Evolutionary conservation across 64 coral and sea anemone genomes (phyloP), one percentile per base, ranked within the genome.

Genomic region (Hydrozoanthus tunicans): DNA sequence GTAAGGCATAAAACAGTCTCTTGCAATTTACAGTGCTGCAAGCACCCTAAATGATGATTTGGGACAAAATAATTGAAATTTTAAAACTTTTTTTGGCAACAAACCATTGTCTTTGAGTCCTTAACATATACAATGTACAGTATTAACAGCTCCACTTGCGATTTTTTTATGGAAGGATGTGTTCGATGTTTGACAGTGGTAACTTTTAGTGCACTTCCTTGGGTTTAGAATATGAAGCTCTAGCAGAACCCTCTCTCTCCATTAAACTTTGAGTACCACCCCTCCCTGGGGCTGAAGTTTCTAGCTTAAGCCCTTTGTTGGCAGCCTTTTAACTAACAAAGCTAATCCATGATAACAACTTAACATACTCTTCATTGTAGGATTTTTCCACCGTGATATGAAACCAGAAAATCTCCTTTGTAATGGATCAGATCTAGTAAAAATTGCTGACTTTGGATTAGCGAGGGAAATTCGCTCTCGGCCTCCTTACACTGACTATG

Each of bases 391-490:
- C 67, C 97, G 97, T 59, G 97, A 99, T 81, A 95, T 99, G 91
- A 99, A 99, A 77, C 97, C 97, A 62, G 97, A 99, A 90, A 99
- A 99, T 59, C 83, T 99, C 4, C 90, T 99, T 58, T 99, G 97
- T 86, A 93, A 90, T 86, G 97, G 97, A 15, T 83, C 91, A 75
- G 95, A 98, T 17, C 79, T 95, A 56, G 97, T 99, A 3, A 99
- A 99, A 60, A 99, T 99, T 86, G 97, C 97, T 73, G 97, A 99
- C 76, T 99, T 99, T 92, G 97, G 97, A 56, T 92, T 99, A 43
- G 97, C 97, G 77, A 93, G 97, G 90, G 97, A 99, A 93, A 99
- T 91, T 59, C 59, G 97, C 52, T 95, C 97, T 62, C 79, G 97
- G 56, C 97, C 97, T 6, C 97, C 97, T 0, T 99, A 95, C 20